These are phyloP conservation scores for Euphonia xanthogaster DNA, from an alignment of 2,797 vertebrate genomes.

Conservation along the genomic window DNA sequence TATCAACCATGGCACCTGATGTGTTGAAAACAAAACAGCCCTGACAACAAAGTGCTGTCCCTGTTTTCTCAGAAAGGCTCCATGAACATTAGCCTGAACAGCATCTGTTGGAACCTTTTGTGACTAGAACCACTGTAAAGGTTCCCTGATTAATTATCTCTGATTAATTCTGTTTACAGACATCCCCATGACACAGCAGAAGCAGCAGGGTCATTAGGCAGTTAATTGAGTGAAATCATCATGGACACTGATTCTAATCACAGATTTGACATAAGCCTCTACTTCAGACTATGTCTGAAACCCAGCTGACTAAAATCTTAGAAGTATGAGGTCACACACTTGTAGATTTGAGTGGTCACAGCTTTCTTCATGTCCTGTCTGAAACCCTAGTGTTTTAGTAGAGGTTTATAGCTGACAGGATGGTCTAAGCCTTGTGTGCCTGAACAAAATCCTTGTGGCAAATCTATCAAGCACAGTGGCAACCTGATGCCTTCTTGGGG, in stretches of 20 bases:
- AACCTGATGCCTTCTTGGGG: background rate
- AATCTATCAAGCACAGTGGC: background rate
- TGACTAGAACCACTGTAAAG: background rate
- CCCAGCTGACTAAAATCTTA: background rate
- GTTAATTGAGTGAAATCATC: background rate
- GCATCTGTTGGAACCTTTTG: background rate
- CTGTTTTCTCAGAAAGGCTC: background rate
- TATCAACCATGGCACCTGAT: background rate
- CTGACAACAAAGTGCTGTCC: background rate
- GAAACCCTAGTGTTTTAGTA: background rate
- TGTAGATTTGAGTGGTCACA: background rate
- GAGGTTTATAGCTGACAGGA: background rate
- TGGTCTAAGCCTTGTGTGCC: background rate
- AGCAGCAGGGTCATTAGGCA: background rate
- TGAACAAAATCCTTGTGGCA: background rate
- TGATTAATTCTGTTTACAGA: background rate
- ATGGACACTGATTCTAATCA: background rate
- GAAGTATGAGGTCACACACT: background rate
- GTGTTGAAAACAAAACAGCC: background rate
- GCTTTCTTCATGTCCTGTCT: background rate
- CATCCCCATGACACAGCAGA: background rate
- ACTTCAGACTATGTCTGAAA: background rate
- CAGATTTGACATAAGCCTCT: background rate
- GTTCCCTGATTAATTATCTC: background rate
- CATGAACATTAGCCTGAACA: background rate